These are phyloP conservation scores for Ptiloglossa arizonensis DNA, from an alignment of 1,140 invertebrate species.

Conservation along the genomic window DNA sequence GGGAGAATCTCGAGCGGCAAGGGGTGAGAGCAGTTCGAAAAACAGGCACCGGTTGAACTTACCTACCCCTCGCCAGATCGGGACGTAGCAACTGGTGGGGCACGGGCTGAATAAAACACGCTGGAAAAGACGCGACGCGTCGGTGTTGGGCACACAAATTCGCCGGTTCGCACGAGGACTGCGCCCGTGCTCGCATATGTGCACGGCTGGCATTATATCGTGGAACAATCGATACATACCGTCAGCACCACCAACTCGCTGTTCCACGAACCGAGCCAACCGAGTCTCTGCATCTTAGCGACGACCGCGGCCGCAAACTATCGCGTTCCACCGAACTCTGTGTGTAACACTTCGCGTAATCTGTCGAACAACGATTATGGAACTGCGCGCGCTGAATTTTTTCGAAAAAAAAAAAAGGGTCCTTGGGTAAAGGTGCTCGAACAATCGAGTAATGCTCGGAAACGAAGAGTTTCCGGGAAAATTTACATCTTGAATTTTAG, in stretches of 20 bases:
- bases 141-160: conserved; percentile 58
- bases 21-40: conserved; percentile 25
- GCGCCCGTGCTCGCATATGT: conserved; percentile 69
- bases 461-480: too few species aligned
- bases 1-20: neutral
- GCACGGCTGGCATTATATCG: conserved; percentile 74
- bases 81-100: conserved; percentile 47
- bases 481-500: too few species aligned
- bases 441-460: too few species aligned
- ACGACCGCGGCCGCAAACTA: conserved; percentile 68
- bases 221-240: conserved; percentile 78
- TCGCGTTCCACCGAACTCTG: neutral
- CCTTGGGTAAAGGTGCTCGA: too few species aligned
- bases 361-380: neutral
- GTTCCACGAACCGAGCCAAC: conserved; percentile 71
- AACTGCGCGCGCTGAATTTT: too few species aligned
- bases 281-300: conserved; percentile 42
- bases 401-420: too few species aligned
- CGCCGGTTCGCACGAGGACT: conserved; percentile 58
- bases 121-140: conserved; percentile 34
- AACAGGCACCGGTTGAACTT: conserved; percentile 29
- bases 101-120: conserved; percentile 38
- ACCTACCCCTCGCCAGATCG: conserved; percentile 32
- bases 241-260: conserved; percentile 65
- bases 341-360: neutral